Evolutionary conservation across 1,140 invertebrate genomes (phyloP), one percentile per base, ranked within the genome.

Genomic region (Paraescarpia echinospica): DNA sequence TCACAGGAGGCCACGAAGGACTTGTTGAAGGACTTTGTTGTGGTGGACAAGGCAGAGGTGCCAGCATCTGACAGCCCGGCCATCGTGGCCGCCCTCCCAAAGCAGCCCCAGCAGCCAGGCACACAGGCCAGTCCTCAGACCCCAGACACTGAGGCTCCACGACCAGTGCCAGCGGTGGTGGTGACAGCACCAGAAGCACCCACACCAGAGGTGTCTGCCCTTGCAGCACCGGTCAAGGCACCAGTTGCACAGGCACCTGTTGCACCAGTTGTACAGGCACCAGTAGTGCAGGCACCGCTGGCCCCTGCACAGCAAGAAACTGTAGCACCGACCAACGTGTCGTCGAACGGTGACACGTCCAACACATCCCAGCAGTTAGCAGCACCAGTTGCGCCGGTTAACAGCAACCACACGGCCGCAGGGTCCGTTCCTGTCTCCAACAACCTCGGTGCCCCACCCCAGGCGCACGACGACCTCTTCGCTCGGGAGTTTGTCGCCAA

Each of bases 21-120:
- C 77, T 34, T 94, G 35, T 92, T 92, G 34, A 93, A 94, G 89
- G 95, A 95, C 88, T 96, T 94, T 94, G 94, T 95, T 91, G 94
- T 95, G 91, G 94, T 95, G 59, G 94, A 94, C 92, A 95, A 94
- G 90, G 92, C 93, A 35, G 95, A 95, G 93, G 94, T 95, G n/a
- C 95, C 95, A 41, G 92, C 93, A 34, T 34, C 94, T 51, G 94
- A 95, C 89, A 95, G 95, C 92, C 34, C 93, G 33, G 95, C 95
- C 92, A 95, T 96, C 35, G 90, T 93, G n/a, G 92, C 93, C 14
- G 93, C 94, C 92, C 90, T 94, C 48, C 94, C 94, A 33, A 92
- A 92, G 91, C 33, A 59, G 18, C 59, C 59, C 9, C 59, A 31
- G 18, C 59, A 77, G 27, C 41, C 14, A 77, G 88, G 5, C n/a